Evolutionary conservation across 2,113 vertebrate genomes (phyloP), one percentile per base, ranked within the genome.

Genomic region (Anarhynchus alexandrinus): DNA sequence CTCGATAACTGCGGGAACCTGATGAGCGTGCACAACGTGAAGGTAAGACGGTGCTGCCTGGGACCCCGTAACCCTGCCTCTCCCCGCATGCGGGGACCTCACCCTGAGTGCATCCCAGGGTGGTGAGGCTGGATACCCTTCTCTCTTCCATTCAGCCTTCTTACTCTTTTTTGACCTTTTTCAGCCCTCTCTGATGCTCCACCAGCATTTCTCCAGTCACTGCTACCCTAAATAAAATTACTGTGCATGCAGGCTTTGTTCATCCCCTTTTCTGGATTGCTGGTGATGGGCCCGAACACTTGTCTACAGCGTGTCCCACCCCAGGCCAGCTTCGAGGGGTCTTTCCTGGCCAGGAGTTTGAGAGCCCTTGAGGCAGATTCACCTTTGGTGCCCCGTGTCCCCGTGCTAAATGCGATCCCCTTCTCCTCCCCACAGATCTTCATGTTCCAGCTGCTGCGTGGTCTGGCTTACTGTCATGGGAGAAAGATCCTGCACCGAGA

Each of bases 401-500:
- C 47, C 0, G 1, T 18, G 52, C 47, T 55, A 34, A 93, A 38
- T 2, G 5, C 12, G 27, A 5, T 6, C 20, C 38, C 80, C 54
- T 70, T 86, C 58, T 67, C 52, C 52, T 29, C 43, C 88, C 90
- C 4, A 2, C 88, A 99, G 99, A 99, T 99, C 84, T 99, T 99
- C 97, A 99, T 99, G 99, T 99, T 99, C 98, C 99, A 99, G 98
- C 97, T 99, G 91, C 98, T 99, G 81, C 98, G 99, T 16, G 99
- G 99, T 43, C 98, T 99, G 14, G 98, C 99, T 51, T 99, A 99
- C 80, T 99, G 99, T 78, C 99, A 99, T 52, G 98, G 98, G 74
- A 98, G 98, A 47, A 99, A 99, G 96, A 99, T 99, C 97, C 98
- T 99, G 30, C 99, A 99, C 97, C 98, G 99, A 84, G 99, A 99